phyloP scores from a whole-genome alignment of 2,113 vertebrate genomes.

The Dicaeum eximium region DNA sequence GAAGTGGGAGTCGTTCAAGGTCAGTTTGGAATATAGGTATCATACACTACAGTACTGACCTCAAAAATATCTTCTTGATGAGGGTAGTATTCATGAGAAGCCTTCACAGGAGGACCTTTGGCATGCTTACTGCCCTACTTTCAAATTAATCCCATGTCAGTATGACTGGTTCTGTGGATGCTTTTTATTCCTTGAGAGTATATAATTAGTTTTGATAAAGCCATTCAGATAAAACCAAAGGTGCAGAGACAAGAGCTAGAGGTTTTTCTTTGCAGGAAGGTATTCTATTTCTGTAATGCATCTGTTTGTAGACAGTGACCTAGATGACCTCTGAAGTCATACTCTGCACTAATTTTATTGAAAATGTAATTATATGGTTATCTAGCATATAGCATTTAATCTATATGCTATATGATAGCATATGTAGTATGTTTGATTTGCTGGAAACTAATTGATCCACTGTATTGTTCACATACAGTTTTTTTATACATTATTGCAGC shows the following conservation, averaged over 20 bases:
- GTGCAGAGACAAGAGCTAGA: slow-evolving; percentile 23
- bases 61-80: slow-evolving; percentile 55
- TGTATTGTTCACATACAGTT: slow-evolving; percentile 33
- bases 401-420: background rate
- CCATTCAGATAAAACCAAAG: slow-evolving; percentile 49
- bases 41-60: slow-evolving; percentile 20
- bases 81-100: slow-evolving; percentile 57
- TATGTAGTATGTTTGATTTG: background rate
- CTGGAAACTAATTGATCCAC: slow-evolving; percentile 47
- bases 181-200: slow-evolving; percentile 62
- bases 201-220: slow-evolving; percentile 67
- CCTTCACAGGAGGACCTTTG: slow-evolving; percentile 55
- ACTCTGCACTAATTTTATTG: background rate
- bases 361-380: background rate
- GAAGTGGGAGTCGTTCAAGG: slow-evolving; percentile 45
- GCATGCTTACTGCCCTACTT: slow-evolving; percentile 53
- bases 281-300: background rate
- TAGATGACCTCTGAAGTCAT: background rate
- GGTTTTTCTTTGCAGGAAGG: slow-evolving; percentile 10
- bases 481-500: slow-evolving; percentile 32
- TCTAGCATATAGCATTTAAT: background rate
- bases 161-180: slow-evolving; percentile 54
- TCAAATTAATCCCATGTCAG: slow-evolving; percentile 60
- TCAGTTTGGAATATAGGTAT: slow-evolving; percentile 58
- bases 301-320: slow-evolving; percentile 44